Evolutionary conservation across 2,888 invertebrate genomes (phyloP), one percentile per base, ranked within the genome.

Genomic region (Caenorhabditis uteleia): DNA sequence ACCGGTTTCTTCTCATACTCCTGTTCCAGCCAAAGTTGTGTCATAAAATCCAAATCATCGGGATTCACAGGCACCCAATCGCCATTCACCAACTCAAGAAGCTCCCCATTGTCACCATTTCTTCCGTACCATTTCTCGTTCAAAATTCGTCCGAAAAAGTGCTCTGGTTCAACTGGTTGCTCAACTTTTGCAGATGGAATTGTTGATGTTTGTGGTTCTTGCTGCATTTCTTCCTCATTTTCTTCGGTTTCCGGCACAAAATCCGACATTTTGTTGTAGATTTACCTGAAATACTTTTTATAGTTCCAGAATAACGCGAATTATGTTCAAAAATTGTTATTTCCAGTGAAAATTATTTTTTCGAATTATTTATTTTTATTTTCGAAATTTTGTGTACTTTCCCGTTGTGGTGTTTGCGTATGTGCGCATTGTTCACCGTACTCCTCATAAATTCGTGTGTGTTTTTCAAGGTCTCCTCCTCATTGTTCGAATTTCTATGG

Each of bases 1-100:
- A 68, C 71, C 55, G 56, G 60, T 43, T 45, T 56, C 48, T 71
- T 70, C n/a, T 69, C 39, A 6, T 69, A 67, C 20, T 71, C 69
- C 20, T 68, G 68, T 18, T 73, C 68, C 34, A 73, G 68, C 77
- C 78, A 79, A 16, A 79, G 48, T 49, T 74, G 69, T n/a, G 53
- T 43, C 10, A 79, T 31, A 38, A 76, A 68, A 27, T 74, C 74
- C 10, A 39, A 16, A 12, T 74, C 59, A 16, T 69, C 74, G 12
- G 62, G 62, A 14, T 23, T 8, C 2, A 8, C 45, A 12, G 21
- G 14, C 25, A 39, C 34, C 79, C 79, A 79, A 18, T 68, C 61
- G 16, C 70, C 62, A 21, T 66, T 44, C 8, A 69, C 53, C 43
- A 61, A 75, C 50, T 77, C 67, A 38, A 76, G 18, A 20, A 76